Percentiles rank a stretch among this genome's conserved stretches.
phyloP scores from a whole-genome alignment of 2,113 vertebrate genomes.

The Calidris pugnax region DNA sequence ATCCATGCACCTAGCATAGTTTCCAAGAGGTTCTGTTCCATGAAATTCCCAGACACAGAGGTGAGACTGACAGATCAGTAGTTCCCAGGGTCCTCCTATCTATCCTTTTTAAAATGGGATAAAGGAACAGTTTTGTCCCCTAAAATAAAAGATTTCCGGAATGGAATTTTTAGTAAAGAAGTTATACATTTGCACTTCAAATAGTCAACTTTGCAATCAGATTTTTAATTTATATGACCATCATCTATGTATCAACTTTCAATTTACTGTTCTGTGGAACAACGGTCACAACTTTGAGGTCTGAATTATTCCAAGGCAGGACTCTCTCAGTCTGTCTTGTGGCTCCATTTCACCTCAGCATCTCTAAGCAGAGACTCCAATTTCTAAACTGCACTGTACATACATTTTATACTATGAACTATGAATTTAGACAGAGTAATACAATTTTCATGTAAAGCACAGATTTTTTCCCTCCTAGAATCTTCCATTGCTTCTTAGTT shows the following conservation, averaged over 20 bases:
- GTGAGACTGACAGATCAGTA: not conserved
- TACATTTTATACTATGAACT: not conserved
- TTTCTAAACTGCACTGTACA: not conserved
- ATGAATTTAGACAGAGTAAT: not conserved
- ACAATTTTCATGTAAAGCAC: not conserved
- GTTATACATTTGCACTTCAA: not conserved
- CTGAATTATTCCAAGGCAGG: not conserved
- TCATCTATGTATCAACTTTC: not conserved
- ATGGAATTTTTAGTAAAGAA: not conserved
- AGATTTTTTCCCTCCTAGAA: not conserved
- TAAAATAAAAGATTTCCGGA: not conserved
- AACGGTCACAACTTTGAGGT: not conserved
- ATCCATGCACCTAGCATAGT: not conserved
- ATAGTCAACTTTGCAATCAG: not conserved
- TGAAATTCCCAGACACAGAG: not conserved
- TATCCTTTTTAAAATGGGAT: not conserved
- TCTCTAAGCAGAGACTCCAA: not conserved
- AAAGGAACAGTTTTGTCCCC: not conserved
- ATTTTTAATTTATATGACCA: not conserved
- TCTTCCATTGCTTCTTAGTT: not conserved
- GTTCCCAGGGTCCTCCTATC: not conserved
- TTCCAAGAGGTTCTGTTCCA: not conserved
- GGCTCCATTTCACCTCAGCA: not conserved
- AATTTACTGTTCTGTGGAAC: not conserved
- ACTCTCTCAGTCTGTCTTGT: not conserved